phyloP scores from a whole-genome alignment of 2,797 vertebrate species.

The Propithecus perrieri region DNA sequence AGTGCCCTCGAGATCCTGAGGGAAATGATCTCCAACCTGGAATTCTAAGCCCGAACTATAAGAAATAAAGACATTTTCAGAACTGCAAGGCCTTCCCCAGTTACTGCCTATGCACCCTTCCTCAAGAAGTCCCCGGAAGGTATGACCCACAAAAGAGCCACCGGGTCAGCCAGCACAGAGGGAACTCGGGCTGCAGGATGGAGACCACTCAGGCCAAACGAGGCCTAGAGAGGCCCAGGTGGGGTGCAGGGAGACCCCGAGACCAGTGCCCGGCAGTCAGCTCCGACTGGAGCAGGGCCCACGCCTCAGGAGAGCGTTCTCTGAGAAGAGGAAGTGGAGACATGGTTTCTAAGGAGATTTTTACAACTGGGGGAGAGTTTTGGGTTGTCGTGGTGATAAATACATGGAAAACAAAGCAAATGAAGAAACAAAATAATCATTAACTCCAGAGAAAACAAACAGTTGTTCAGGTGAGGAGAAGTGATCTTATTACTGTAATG shows the following conservation, averaged over 20 bases:
- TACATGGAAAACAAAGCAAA: not conserved
- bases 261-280: not conserved
- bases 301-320: too few relatives aligned
- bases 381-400: not conserved
- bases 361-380: not conserved
- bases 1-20: not conserved
- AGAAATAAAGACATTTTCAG: not conserved
- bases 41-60: not conserved
- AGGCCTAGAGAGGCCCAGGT: accelerated
- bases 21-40: not conserved
- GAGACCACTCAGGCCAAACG: not conserved
- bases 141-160: not conserved
- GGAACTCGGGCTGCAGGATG: not conserved
- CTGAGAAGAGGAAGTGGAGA: not conserved
- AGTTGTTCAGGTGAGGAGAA: not conserved
- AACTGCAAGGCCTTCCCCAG: not conserved
- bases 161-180: accelerated
- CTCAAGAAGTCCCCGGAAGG: not conserved
- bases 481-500: not conserved
- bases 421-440: not conserved
- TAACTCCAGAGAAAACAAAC: not conserved
- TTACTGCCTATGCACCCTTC: accelerated
- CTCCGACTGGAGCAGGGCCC: not conserved
- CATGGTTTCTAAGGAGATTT: not conserved
- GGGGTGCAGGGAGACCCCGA: not conserved